A percentile compares a stretch with the other conserved stretches of the same genome.
phyloP scores from a whole-genome alignment of 1,140 invertebrate species.

The Micrasema longulum region DNA sequence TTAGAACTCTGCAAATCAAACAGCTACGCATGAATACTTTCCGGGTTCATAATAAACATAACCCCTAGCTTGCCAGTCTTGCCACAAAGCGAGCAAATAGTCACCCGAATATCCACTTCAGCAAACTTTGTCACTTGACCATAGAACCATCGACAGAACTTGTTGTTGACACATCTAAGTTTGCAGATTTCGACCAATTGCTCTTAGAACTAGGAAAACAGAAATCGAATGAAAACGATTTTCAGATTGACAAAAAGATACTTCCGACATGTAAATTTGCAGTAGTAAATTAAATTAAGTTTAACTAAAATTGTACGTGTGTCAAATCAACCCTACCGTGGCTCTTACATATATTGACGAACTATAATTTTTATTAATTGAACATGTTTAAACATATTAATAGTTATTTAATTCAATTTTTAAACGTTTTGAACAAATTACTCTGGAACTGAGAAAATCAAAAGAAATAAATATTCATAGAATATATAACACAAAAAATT shows the following conservation, averaged over 20 bases:
- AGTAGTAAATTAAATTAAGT: neutral
- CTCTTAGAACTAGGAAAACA: neutral
- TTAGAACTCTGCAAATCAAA: constrained; percentile 29
- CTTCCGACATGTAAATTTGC: neutral
- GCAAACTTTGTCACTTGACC: constrained; percentile 32
- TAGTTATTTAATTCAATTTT: neutral
- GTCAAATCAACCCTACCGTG: neutral
- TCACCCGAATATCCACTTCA: constrained; percentile 24
- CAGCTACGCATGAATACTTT: constrained; percentile 36
- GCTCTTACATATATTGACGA: neutral
- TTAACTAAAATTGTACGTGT: neutral
- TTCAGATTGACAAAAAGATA: neutral
- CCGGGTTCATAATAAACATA: constrained; percentile 18
- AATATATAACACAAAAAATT: too few relatives aligned
- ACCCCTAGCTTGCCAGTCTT: neutral
- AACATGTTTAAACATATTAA: too few relatives aligned
- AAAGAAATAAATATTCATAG: too few relatives aligned
- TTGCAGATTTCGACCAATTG: constrained; percentile 14
- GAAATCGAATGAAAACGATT: constrained; percentile 14
- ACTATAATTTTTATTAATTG: too few relatives aligned
- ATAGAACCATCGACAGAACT: constrained; percentile 29
- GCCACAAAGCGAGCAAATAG: constrained; percentile 31
- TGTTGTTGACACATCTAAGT: constrained; percentile 23
- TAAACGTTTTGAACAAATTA: too few relatives aligned
- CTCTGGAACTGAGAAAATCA: too few relatives aligned